Percentiles rank a stretch among this genome's conserved stretches.
Conservation (phyloP, 2,888 invertebrate species). For the Bombylius major region DNA sequence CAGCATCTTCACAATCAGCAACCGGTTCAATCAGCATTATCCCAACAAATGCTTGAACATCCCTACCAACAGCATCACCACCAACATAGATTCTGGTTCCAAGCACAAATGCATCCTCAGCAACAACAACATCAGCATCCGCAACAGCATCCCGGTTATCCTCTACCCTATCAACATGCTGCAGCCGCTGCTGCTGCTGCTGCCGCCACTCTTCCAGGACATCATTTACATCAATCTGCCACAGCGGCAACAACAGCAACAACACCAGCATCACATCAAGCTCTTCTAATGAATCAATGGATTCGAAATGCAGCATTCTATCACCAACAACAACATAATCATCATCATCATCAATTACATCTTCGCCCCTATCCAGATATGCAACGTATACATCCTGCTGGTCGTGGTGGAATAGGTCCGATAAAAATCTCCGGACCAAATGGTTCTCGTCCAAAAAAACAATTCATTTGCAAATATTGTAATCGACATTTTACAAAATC, state of each 20-base stretch:
- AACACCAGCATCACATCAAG: slow-evolving; percentile 32
- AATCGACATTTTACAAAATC: slow-evolving; percentile 95
- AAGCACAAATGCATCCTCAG: slow-evolving; percentile 15
- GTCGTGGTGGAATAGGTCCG: slow-evolving; percentile 41
- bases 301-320: slow-evolving; percentile 58
- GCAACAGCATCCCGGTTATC: slow-evolving; percentile 5
- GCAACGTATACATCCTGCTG: slow-evolving; percentile 38
- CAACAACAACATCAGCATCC: slow-evolving; percentile 15
- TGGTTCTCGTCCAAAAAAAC: slow-evolving; percentile 56
- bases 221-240: slow-evolving; percentile 37
- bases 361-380: slow-evolving; percentile 41
- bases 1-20: slow-evolving; percentile 1
- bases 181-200: slow-evolving; percentile 10
- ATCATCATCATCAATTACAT: slow-evolving; percentile 17
- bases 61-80: slow-evolving; percentile 4
- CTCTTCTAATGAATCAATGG: slow-evolving; percentile 60
- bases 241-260: slow-evolving; percentile 34
- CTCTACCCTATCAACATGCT: slow-evolving; percentile 20
- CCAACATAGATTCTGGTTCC: slow-evolving; percentile 1
- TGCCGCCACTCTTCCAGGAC: slow-evolving; percentile 38
- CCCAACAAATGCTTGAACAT: neutral
- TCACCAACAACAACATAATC: slow-evolving; percentile 35
- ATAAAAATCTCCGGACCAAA: slow-evolving; percentile 44
- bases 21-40: neutral
- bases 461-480: slow-evolving; percentile 97